These are phyloP conservation scores for Meloidogyne exigua DNA, from an alignment of 1,140 invertebrate species.

Conservation along the genomic window DNA sequence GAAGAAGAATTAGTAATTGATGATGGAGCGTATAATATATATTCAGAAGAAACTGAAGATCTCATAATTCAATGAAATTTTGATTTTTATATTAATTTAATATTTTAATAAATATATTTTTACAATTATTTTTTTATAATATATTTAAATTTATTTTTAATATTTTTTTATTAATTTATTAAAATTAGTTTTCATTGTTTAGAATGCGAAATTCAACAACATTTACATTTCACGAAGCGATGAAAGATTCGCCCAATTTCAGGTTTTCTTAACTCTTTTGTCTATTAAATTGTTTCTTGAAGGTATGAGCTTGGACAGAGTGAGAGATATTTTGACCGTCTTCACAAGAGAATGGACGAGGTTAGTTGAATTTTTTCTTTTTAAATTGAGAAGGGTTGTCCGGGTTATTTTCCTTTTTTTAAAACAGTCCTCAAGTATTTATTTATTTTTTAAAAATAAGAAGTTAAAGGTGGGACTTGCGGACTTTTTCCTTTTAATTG, in stretches of 20 bases:
- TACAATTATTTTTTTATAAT: neutral
- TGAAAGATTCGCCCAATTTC: slow-evolving; percentile 29
- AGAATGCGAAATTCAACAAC: neutral
- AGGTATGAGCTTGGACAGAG: slow-evolving; percentile 23
- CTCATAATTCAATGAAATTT: neutral
- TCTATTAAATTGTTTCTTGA: neutral
- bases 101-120: neutral
- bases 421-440: too few relatives aligned
- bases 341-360: slow-evolving; percentile 50
- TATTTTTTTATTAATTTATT: neutral
- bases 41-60: neutral
- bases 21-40: neutral
- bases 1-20: neutral
- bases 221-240: neutral
- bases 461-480: too few relatives aligned
- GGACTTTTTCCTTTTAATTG: too few relatives aligned
- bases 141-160: neutral
- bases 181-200: neutral
- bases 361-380: slow-evolving; percentile 26
- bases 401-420: too few relatives aligned
- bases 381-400: neutral
- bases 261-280: neutral
- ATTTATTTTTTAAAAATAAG: too few relatives aligned
- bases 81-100: too few relatives aligned
- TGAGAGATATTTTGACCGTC: slow-evolving; percentile 42